phyloP scores from a whole-genome alignment of 2,797 vertebrate species.

The Pipistrellus kuhlii region DNA sequence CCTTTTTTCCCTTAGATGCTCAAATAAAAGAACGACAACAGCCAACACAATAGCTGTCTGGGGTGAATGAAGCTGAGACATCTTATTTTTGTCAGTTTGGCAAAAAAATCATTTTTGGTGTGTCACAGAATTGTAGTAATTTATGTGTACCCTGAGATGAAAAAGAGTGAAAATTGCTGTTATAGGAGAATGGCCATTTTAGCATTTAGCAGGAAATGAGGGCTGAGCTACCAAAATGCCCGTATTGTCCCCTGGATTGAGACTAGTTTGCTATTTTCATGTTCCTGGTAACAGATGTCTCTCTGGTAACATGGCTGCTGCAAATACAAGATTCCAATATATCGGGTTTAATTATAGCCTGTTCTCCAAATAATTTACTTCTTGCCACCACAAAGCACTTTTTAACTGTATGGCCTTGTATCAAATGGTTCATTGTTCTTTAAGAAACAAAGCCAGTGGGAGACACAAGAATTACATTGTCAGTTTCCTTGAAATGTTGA shows the following conservation, averaged over 20 bases:
- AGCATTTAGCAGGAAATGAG: neutral
- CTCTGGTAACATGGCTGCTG: constrained; percentile 55
- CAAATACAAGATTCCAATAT: constrained; percentile 58
- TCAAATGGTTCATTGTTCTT: constrained; percentile 63
- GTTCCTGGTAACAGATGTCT: constrained; percentile 10
- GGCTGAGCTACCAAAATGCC: neutral
- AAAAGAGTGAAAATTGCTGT: neutral
- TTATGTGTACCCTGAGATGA: neutral
- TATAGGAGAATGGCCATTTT: neutral
- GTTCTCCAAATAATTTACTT: constrained; percentile 50
- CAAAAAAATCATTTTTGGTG: neutral
- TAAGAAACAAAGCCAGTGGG: constrained; percentile 62
- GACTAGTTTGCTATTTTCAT: neutral
- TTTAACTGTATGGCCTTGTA: constrained; percentile 44
- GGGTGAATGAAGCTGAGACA: neutral
- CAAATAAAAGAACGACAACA: neutral
- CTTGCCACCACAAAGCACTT: constrained; percentile 61
- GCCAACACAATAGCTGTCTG: neutral
- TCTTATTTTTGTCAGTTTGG: neutral
- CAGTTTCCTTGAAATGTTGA: constrained; percentile 75
- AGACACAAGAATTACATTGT: constrained; percentile 75
- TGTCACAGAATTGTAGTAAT: neutral
- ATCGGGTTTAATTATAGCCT: constrained; percentile 67
- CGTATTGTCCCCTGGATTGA: neutral
- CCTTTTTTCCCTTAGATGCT: neutral